Evolutionary conservation across 2,888 invertebrate genomes (phyloP), one percentile per base, ranked within the genome.

Genomic region (Eucera pruinosa): DNA sequence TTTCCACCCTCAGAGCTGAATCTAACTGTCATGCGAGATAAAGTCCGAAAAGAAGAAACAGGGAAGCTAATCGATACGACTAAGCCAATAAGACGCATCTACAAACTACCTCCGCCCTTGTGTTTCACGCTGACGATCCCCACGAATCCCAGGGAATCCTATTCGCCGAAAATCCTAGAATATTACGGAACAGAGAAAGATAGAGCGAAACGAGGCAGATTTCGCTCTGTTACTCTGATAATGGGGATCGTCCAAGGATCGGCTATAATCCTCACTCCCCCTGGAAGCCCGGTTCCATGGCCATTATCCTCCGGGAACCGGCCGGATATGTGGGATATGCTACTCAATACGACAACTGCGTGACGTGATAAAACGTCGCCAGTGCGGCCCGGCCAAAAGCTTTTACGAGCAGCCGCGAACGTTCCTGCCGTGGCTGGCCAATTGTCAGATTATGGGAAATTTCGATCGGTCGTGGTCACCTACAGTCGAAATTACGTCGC

Each of bases 291-390:
- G 57, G 47, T 68, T 58, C 41, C 41, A 18, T 18, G 23, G 39
- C 61, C 54, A 73, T 80, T 77, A 78, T 73, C 77, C 66, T 13
- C 36, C 36, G 20, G 47, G 47, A n/a, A 25, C 2, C 9, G n/a
- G 7, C 39, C 30, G 67, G 52, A 71, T 78, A 64, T 45, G 43
- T 23, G 47, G 58, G 15, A 48, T 61, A 39, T 27, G 36, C 61
- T 50, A 65, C 61, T 60, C 78, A 6, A 79, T 73, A 48, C 55
- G 52, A 74, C 68, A 69, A 72, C 76, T 75, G 74, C 67, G 68
- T 81, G 75, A 84, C 66, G 78, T 71, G 86, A 85, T 86, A 85
- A 85, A 86, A 80, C 74, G 74, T 68, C 71, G 50, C 25, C 61
- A 57, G 74, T 69, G 69, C 57, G 65, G 52, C 43, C 57, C n/a